Conservation (phyloP, 2,888 invertebrate genomes). For the Ommatoiulus sabulosus region DNA sequence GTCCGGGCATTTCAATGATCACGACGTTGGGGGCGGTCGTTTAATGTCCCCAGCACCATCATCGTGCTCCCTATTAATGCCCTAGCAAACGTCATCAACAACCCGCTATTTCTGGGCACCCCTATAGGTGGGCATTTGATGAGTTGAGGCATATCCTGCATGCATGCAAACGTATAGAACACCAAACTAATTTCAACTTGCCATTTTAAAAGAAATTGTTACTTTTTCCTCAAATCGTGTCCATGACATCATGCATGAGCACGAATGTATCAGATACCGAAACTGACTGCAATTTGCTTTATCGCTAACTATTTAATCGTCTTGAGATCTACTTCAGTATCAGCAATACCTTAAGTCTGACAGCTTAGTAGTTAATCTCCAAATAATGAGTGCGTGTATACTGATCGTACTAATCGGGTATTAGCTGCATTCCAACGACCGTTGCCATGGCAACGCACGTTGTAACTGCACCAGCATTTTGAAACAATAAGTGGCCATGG, state of each 20-base stretch:
- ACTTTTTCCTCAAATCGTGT: too few relatives aligned
- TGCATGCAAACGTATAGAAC: too few relatives aligned
- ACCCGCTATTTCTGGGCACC: background rate
- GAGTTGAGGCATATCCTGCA: background rate
- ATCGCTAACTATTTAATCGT: too few relatives aligned
- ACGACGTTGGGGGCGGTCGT: background rate
- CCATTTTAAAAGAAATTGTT: too few relatives aligned
- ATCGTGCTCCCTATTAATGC: background rate
- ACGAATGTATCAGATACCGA: too few relatives aligned
- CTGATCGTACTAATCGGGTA: background rate
- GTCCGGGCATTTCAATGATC: constrained; percentile 27
- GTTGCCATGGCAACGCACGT: background rate
- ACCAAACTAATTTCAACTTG: too few relatives aligned
- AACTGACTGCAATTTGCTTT: too few relatives aligned
- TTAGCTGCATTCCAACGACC: background rate
- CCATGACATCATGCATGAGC: background rate
- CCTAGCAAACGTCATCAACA: background rate
- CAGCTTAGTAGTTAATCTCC: constrained; percentile 18
- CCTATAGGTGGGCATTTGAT: too few relatives aligned
- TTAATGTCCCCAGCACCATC: background rate
- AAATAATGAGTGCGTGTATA: background rate
- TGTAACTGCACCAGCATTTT: background rate
- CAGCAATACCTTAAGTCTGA: too few relatives aligned
- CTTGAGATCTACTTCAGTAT: too few relatives aligned
- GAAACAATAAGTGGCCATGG: too few relatives aligned